A percentile compares a stretch with the other conserved stretches of the same genome.
These are phyloP conservation scores for Cricetomys ansorgei DNA, from an alignment of 2,113 vertebrate genomes.

Conservation along the genomic window DNA sequence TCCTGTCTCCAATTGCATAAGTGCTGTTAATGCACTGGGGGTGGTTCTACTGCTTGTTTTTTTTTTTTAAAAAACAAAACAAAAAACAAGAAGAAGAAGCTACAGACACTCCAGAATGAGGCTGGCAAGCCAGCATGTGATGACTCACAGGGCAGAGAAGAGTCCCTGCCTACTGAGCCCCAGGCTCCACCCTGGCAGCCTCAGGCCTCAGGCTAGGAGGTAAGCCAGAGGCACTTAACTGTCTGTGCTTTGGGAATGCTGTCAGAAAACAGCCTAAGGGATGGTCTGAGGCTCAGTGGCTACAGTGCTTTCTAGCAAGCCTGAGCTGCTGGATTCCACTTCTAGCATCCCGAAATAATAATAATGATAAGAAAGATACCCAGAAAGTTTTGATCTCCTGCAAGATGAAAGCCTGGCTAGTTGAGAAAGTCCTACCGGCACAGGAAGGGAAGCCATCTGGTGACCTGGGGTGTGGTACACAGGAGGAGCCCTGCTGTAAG, in stretches of 20 bases:
- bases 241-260: not conserved
- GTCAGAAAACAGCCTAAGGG: not conserved
- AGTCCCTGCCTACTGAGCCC: not conserved
- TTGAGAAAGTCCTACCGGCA: not conserved
- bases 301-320: not conserved
- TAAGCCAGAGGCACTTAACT: not conserved
- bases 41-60: not conserved
- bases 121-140: accelerated
- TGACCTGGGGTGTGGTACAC: not conserved
- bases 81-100: not conserved
- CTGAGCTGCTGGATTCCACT: not conserved
- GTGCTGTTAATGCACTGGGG: not conserved
- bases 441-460: not conserved
- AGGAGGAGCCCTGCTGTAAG: not conserved
- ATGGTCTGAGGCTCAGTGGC: not conserved
- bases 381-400: not conserved
- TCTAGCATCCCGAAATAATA: not conserved
- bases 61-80: not conserved
- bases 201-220: not conserved
- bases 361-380: not conserved
- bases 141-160: slow-evolving; percentile 20
- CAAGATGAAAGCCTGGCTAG: not conserved
- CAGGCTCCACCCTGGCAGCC: not conserved
- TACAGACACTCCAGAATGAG: not conserved
- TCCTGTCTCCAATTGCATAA: not conserved